phyloP scores from a whole-genome alignment of 2,113 vertebrate species.

The Lepisosteus osseus region DNA sequence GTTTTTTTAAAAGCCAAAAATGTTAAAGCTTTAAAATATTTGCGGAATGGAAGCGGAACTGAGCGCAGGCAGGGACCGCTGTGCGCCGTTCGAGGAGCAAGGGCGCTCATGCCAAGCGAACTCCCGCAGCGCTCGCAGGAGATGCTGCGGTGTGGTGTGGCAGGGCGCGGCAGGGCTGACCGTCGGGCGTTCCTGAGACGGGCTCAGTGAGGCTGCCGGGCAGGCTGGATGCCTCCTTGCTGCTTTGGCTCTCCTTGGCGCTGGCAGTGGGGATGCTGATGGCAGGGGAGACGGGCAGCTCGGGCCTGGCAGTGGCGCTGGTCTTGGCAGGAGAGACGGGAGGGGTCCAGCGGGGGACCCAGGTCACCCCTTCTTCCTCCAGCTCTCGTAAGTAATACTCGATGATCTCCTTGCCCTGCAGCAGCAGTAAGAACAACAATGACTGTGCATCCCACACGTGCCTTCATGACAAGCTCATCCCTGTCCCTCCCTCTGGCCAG shows the following conservation, averaged over 20 bases:
- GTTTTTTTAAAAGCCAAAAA: no score
- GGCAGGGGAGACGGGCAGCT: conserved; percentile 45
- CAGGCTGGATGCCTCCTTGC: conserved; percentile 53
- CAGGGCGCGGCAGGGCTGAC: conserved; percentile 42
- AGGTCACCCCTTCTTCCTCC: conserved; percentile 82
- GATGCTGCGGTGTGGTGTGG: background rate
- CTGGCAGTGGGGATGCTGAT: conserved; percentile 53
- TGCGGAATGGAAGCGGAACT: no score
- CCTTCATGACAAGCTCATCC: background rate
- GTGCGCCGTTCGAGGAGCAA: no score
- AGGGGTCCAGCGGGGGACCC: conserved; percentile 81
- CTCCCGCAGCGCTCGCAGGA: no score
- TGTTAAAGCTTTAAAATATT: no score
- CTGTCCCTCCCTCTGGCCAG: no score
- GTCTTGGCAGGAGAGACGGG: conserved; percentile 42
- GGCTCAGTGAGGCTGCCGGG: conserved; percentile 60
- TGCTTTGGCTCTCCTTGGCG: conserved; percentile 50
- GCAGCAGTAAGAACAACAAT: background rate
- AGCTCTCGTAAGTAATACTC: conserved; percentile 88
- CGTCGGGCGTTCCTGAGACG: conserved; percentile 70
- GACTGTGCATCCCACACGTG: background rate
- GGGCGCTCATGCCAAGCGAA: no score
- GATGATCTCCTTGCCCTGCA: conserved; percentile 93
- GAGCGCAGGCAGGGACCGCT: no score
- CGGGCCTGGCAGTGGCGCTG: conserved; percentile 38